These are phyloP conservation scores for Asteroscopus sphinx DNA, from an alignment of 2,888 invertebrate species.

Conservation along the genomic window DNA sequence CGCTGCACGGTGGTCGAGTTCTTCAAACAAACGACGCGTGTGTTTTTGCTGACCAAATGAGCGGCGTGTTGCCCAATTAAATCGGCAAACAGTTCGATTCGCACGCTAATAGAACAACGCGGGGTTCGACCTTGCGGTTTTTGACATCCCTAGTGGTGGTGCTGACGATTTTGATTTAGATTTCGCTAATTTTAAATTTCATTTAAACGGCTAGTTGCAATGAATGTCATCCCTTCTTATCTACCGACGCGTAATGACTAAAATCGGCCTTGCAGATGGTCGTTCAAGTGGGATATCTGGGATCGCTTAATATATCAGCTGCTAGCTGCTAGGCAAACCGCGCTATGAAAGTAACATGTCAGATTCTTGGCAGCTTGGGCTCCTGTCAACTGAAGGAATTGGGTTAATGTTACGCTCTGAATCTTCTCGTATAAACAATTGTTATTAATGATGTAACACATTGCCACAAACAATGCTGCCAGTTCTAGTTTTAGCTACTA, in stretches of 20 bases:
- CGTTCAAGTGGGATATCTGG: constrained; percentile 9
- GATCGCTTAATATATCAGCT: constrained; percentile 22
- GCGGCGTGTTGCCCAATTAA: constrained; percentile 25
- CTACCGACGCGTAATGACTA: neutral
- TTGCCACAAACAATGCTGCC: neutral
- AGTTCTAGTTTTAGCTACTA: neutral
- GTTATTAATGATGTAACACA: neutral
- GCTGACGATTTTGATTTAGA: constrained; percentile 25
- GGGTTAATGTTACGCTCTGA: constrained; percentile 10
- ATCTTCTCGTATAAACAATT: neutral
- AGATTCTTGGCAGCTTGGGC: constrained; percentile 9
- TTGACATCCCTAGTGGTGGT: constrained; percentile 25
- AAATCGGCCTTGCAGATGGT: neutral
- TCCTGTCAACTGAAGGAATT: constrained; percentile 27
- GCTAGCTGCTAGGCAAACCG: constrained; percentile 18
- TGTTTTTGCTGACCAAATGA: constrained; percentile 31
- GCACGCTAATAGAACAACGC: constrained; percentile 47
- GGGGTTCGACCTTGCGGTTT: constrained; percentile 48
- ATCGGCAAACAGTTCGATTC: constrained; percentile 25
- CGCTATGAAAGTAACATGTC: constrained; percentile 27
- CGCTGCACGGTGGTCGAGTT: constrained; percentile 4
- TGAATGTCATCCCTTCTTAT: neutral
- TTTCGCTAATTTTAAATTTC: constrained; percentile 10
- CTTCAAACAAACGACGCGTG: constrained; percentile 23
- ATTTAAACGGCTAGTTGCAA: neutral